These are phyloP conservation scores for Nothobranchius furzeri DNA, from an alignment of 2,113 vertebrate genomes.

Conservation along the genomic window DNA sequence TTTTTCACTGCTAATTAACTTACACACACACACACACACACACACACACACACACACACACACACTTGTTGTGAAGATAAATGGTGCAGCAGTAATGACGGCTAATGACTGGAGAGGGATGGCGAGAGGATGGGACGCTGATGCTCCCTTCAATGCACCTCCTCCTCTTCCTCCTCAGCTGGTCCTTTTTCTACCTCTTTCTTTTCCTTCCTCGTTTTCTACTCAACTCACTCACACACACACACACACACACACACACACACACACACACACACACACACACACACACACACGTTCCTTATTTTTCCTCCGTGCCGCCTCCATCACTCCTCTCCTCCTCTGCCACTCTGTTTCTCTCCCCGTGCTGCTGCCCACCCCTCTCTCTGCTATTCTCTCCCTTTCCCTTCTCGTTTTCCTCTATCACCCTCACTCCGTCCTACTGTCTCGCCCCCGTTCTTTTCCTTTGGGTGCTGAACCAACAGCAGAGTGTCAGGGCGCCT, in stretches of 20 bases:
- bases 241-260: background rate
- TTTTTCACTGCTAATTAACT: slow-evolving; percentile 60
- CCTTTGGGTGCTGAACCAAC: slow-evolving; percentile 53
- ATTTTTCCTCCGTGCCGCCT: slow-evolving; percentile 47
- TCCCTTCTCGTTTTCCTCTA: slow-evolving; percentile 3
- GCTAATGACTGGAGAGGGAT: slow-evolving; percentile 61
- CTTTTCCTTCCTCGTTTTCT: slow-evolving; percentile 9
- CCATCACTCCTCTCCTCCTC: slow-evolving; percentile 43
- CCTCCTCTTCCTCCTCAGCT: background rate
- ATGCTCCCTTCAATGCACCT: slow-evolving; percentile 45
- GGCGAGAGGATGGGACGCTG: slow-evolving; percentile 45
- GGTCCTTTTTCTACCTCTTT: slow-evolving; percentile 16
- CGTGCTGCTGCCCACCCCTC: slow-evolving; percentile 20
- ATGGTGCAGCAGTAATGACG: slow-evolving; percentile 39
- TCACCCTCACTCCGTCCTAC: slow-evolving; percentile 1
- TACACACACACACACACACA: slow-evolving; percentile 20
- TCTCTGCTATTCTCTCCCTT: background rate
- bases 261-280: background rate
- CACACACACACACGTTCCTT: slow-evolving; percentile 11
- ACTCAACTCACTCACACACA: slow-evolving; percentile 14
- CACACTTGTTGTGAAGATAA: slow-evolving; percentile 51
- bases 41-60: too few species aligned
- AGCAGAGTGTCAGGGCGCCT: slow-evolving; percentile 47
- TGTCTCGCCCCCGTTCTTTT: slow-evolving; percentile 12
- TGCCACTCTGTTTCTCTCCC: slow-evolving; percentile 24